These are phyloP conservation scores for Harpegnathos saltator DNA, from an alignment of 1,140 invertebrate species.

Conservation along the genomic window DNA sequence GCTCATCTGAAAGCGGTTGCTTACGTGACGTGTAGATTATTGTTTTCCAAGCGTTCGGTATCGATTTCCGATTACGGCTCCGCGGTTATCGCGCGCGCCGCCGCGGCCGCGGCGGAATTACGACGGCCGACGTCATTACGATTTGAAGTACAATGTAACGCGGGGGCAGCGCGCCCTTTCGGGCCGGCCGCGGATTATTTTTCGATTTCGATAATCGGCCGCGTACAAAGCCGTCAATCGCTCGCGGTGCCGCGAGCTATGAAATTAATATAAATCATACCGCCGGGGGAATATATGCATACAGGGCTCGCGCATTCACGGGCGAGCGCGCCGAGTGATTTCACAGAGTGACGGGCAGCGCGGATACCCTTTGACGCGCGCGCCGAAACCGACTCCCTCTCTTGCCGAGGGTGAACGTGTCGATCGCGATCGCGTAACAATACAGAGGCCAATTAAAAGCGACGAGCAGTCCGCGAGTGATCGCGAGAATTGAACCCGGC, in stretches of 20 bases:
- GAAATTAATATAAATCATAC: too few species aligned
- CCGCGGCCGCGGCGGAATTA: slow-evolving; percentile 4
- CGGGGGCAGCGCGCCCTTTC: neutral
- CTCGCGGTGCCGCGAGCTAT: too few species aligned
- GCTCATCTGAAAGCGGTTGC: too few species aligned
- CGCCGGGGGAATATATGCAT: neutral
- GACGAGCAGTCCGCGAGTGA: neutral
- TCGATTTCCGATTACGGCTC: neutral
- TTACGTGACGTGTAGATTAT: too few species aligned
- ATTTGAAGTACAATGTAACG: neutral
- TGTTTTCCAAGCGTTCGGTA: slow-evolving; percentile 13
- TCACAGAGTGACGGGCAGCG: neutral
- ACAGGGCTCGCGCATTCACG: neutral
- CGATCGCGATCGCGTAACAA: slow-evolving; percentile 2
- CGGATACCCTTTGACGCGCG: neutral
- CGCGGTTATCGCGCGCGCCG: neutral
- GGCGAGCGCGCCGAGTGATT: neutral
- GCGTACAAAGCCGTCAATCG: neutral
- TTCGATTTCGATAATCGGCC: slow-evolving; percentile 22
- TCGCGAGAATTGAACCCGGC: neutral
- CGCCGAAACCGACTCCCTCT: neutral
- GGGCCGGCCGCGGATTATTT: neutral
- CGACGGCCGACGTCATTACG: neutral
- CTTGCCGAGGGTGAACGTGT: neutral
- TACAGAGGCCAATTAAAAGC: neutral